Percentiles rank a stretch among this genome's conserved stretches.
Conservation (phyloP, 2,113 vertebrate species). For the Chamaetylas fuelleborni region DNA sequence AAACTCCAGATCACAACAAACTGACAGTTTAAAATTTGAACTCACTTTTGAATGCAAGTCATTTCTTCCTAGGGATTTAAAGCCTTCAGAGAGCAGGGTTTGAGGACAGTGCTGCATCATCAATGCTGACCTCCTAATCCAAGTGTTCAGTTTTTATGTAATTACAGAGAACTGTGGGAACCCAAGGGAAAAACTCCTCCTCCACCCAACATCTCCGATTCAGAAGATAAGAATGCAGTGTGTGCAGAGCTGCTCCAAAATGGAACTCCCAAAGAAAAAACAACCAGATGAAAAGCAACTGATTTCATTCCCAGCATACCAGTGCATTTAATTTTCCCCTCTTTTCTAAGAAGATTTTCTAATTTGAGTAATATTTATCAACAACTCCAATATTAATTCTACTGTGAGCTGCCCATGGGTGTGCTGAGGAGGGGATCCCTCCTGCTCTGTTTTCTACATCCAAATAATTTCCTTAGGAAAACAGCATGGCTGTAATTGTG, state of each 20-base stretch:
- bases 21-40: not conserved
- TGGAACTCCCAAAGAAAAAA: not conserved
- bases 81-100: not conserved
- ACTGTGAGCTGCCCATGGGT: not conserved
- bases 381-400: not conserved
- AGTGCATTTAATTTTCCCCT: not conserved
- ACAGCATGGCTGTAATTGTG: not conserved
- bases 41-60: not conserved
- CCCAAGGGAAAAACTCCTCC: conserved; percentile 42
- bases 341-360: not conserved
- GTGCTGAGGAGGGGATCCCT: not conserved
- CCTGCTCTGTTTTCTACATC: not conserved
- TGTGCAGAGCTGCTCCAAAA: not conserved
- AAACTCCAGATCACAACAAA: not conserved
- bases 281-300: not conserved
- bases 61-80: not conserved
- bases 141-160: not conserved
- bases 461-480: not conserved
- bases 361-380: not conserved
- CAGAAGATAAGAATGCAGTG: conserved; percentile 7
- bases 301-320: not conserved
- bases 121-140: not conserved
- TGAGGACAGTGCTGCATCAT: not conserved
- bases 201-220: not conserved
- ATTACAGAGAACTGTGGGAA: conserved; percentile 10